These are phyloP conservation scores for Laspeyria flexula DNA, from an alignment of 2,888 invertebrate genomes.

Conservation along the genomic window DNA sequence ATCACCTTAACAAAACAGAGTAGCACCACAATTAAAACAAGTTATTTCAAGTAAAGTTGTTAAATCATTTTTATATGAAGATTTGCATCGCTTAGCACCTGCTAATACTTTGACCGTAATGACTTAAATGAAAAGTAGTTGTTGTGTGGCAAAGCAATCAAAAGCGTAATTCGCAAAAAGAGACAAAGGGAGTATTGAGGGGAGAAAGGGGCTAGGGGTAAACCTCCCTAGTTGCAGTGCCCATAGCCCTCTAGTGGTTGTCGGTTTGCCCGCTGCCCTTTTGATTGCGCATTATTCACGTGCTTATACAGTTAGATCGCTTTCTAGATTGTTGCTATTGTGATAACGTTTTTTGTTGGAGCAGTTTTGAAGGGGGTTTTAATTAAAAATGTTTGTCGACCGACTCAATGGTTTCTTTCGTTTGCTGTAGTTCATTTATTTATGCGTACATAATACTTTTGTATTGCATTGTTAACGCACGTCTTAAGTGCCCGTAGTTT, in stretches of 20 bases:
- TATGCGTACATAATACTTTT: background rate
- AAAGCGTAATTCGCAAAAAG: constrained; percentile 70
- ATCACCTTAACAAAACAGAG: too few species aligned
- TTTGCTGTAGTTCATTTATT: constrained; percentile 36
- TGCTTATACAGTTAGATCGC: constrained; percentile 85
- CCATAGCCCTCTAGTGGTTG: constrained; percentile 45
- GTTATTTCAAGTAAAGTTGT: background rate
- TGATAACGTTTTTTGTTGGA: constrained; percentile 77
- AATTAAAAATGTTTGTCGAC: constrained; percentile 81
- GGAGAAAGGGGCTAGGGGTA: constrained; percentile 28
- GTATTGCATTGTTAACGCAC: too few species aligned
- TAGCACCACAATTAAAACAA: background rate
- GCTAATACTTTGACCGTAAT: constrained; percentile 6
- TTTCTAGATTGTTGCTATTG: constrained; percentile 85
- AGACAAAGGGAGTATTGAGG: constrained; percentile 39
- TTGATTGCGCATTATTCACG: constrained; percentile 84
- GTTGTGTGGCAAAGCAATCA: constrained; percentile 68
- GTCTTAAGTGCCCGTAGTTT: background rate
- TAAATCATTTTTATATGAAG: background rate
- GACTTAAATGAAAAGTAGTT: constrained; percentile 37
- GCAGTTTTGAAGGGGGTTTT: constrained; percentile 77
- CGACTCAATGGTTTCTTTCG: constrained; percentile 60
- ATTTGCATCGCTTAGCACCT: constrained; percentile 17
- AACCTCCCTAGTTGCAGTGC: constrained; percentile 60
- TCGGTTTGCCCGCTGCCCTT: constrained; percentile 77